Conservation (phyloP, 2,113 vertebrate species). For the Engraulis encrasicolus region DNA sequence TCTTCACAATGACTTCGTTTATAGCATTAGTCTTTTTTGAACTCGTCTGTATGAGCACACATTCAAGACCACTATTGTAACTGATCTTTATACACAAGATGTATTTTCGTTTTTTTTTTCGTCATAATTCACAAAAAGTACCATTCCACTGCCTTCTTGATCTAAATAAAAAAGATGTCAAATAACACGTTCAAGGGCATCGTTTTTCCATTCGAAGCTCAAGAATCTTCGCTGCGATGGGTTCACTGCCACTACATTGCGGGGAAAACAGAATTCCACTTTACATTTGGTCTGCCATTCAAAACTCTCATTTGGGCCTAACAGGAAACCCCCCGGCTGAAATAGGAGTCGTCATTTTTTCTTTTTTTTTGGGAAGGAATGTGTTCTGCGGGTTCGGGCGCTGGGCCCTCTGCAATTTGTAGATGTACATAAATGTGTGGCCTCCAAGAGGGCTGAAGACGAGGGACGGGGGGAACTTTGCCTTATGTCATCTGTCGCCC, state of each 20-base stretch:
- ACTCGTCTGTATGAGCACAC: background rate
- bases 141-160: background rate
- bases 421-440: conserved; percentile 79
- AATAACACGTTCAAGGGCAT: background rate
- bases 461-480: conserved; percentile 66
- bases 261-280: conserved; percentile 73
- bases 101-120: background rate
- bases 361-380: conserved; percentile 80
- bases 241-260: conserved; percentile 71
- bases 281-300: conserved; percentile 74
- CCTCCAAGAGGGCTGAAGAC: conserved; percentile 69
- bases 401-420: conserved; percentile 79
- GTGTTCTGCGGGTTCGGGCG: conserved; percentile 75
- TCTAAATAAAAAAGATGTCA: background rate
- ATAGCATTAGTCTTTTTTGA: background rate
- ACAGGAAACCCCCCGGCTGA: conserved; percentile 77
- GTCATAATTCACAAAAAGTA: conserved; percentile 16
- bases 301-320: conserved; percentile 74
- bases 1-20: conserved; percentile 55
- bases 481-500: conserved; percentile 75
- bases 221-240: background rate
- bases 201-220: background rate
- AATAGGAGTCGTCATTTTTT: conserved; percentile 78
- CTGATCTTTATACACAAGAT: background rate
- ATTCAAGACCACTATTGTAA: background rate